phyloP scores from a whole-genome alignment of 1,140 invertebrate genomes.

The Lutraria rhynchaena region DNA sequence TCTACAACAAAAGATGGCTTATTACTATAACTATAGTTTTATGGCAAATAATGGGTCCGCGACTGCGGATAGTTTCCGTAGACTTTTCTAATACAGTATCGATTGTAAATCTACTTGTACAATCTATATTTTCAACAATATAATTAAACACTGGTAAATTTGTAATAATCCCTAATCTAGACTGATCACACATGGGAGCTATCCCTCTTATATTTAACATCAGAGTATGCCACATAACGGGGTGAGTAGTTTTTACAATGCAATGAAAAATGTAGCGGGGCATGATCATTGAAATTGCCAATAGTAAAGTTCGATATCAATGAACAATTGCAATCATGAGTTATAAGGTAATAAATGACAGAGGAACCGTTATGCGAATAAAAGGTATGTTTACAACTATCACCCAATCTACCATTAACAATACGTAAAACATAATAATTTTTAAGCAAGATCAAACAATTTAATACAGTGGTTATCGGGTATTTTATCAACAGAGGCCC shows the following conservation, averaged over 20 bases:
- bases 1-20: too few species aligned
- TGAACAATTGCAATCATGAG: constrained; percentile 18
- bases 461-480: neutral
- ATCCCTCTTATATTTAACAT: constrained; percentile 1
- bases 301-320: constrained; percentile 33
- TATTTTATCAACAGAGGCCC: constrained; percentile 16
- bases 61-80: constrained; percentile 11
- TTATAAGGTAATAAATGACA: constrained; percentile 18
- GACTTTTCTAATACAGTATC: constrained; percentile 19
- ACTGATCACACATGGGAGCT: too few species aligned
- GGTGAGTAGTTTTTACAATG: too few species aligned
- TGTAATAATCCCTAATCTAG: too few species aligned
- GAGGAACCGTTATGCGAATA: constrained; percentile 10
- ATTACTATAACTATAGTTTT: too few species aligned
- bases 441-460: constrained; percentile 42
- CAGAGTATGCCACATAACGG: too few species aligned
- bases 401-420: constrained; percentile 22
- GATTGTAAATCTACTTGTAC: neutral
- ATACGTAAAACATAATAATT: constrained; percentile 23
- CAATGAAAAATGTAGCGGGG: too few species aligned
- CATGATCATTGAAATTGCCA: constrained; percentile 20
- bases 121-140: constrained; percentile 18
- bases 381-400: constrained; percentile 18
- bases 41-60: constrained; percentile 27
- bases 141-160: constrained; percentile 19